Base-by-base conservation (phyloP, 2,797 vertebrate genomes). In the Rallus crepitans region DNA sequence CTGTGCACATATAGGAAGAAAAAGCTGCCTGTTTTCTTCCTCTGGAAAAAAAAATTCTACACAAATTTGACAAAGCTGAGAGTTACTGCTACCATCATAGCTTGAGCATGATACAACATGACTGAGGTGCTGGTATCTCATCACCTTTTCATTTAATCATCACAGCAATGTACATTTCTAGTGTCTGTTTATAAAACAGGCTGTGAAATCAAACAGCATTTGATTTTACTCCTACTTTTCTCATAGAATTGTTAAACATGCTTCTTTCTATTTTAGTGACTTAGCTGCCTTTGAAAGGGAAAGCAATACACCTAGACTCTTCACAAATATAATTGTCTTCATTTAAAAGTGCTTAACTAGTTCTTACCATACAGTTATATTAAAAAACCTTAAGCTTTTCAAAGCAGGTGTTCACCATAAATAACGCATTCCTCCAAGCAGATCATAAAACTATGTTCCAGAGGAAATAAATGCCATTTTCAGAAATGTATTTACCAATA, bases 401-500 rank as follows among this genome's bases (percentile, higher is more conserved):
- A 85, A 87, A 91, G 72, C 59, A 95, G 55, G 42, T 63, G 48
- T 85, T 94, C 57, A 65, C 35, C 77, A 40, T 53, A 91, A 94
- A 79, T 73, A 83, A 47, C 3, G 15, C 15, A 75, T 79, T 87
- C 37, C 35, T 92, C 33, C 59, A 80, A 85, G 50, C 3, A 87
- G 48, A 94, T 87, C 69, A 71, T 64, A 94, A 92, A 82, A 75
- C 24, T 60, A 72, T 75, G 61, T 52, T 90, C 40, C 82, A 82
- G 53, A 28, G 33, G 47, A 91, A 96, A 93, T 37, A 87, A 94
- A 90, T 24, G 14, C 28, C 50, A 25, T 19, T 61, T 90, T 87
- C 42, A 57, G 27, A 91, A 85, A 69, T 42, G 20, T 86, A 70
- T 64, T 83, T 61, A 89, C 76, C 50, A 78, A 69, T 85, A 73